A percentile compares a stretch with the other conserved stretches of the same genome.
phyloP scores from a whole-genome alignment of 1,140 invertebrate genomes.

The Drosophila oshimai region DNA sequence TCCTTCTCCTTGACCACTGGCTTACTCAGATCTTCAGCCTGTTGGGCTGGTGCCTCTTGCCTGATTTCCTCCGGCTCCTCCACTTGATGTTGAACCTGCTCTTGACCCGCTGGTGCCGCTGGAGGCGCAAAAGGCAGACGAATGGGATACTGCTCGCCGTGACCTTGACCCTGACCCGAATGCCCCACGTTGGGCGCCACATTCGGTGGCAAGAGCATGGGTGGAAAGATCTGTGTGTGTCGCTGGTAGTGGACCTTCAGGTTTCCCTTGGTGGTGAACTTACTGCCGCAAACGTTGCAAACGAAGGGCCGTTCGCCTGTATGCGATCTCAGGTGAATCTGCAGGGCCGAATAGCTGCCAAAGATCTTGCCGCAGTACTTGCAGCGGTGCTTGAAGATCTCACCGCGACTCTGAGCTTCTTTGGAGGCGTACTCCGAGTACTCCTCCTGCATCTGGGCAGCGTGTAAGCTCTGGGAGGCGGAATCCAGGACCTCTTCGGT shows the following conservation, averaged over 20 bases:
- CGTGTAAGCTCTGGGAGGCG: constrained; percentile 93
- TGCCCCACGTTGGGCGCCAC: constrained; percentile 16
- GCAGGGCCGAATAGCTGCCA: constrained; percentile 96
- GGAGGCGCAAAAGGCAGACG: constrained; percentile 56
- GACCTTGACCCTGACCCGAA: not conserved
- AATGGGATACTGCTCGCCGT: constrained; percentile 40
- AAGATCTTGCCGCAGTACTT: constrained; percentile 99
- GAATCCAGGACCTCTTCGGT: constrained; percentile 96
- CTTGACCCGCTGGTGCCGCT: constrained; percentile 12
- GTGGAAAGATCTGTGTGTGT: constrained; percentile 95
- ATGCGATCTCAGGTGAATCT: constrained; percentile 97
- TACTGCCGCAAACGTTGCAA: constrained; percentile 98
- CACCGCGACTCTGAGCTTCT: constrained; percentile 87
- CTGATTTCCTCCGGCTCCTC: constrained; percentile 9
- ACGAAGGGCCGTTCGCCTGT: constrained; percentile 99
- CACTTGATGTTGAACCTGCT: not conserved
- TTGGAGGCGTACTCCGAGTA: constrained; percentile 86
- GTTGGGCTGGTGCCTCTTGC: constrained; percentile 4
- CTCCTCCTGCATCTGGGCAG: constrained; percentile 94
- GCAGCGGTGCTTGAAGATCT: constrained; percentile 97
- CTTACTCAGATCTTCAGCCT: constrained; percentile 67
- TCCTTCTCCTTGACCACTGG: constrained; percentile 17
- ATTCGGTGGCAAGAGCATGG: constrained; percentile 84
- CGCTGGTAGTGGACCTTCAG: constrained; percentile 98
- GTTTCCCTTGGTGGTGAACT: constrained; percentile 99